Evolutionary conservation across 2,113 vertebrate species (phyloP), one percentile per base, ranked within the genome.

Genomic region (Actenoides lindsayi): DNA sequence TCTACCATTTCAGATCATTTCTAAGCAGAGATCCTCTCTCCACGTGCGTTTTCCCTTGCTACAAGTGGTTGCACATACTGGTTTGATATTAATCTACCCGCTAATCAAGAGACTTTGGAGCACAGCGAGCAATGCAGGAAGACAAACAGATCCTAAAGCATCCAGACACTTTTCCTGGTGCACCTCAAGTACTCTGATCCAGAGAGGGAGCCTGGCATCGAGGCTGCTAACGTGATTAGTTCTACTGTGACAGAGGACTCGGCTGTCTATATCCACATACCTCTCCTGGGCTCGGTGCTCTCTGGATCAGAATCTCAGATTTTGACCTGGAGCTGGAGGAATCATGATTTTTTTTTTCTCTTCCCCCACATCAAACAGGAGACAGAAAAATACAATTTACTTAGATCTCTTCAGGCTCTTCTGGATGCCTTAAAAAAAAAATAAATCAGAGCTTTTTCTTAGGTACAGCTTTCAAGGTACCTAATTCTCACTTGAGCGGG

Each of bases 231-330:
- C 2, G 9, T 53, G 57, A 79, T 79, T 77, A 60, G 56, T 69
- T 92, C 73, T 87, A 80, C 10, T 48, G 75, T 73, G 92, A 83
- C 89, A 90, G 77, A 95, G 70, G 83, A 94, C 89, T 94, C n/a
- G 1, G 77, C 84, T 87, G 81, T 84, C 91, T 89, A 5, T 41
- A 75, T 77, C 59, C 95, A 96, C 91, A 89, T 94, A 95, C 91
- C 95, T 97, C 94, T 94, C 83, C 87, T 92, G 94, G 87, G 91
- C 95, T 94, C 77, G 93, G 86, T 93, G 90, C 94, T 94, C 93
- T 96, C 94, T 96, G 96, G 94, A 96, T 97, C 90, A 96, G 94
- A 97, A 95, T 95, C 77, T 96, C 89, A 96, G 87, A 76, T 92
- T 96, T 95, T 95, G 95, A 93, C 70, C 93, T 97, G 96, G 87